Base-by-base conservation (phyloP, 2,113 vertebrate genomes). In the Solenodon paradoxus region DNA sequence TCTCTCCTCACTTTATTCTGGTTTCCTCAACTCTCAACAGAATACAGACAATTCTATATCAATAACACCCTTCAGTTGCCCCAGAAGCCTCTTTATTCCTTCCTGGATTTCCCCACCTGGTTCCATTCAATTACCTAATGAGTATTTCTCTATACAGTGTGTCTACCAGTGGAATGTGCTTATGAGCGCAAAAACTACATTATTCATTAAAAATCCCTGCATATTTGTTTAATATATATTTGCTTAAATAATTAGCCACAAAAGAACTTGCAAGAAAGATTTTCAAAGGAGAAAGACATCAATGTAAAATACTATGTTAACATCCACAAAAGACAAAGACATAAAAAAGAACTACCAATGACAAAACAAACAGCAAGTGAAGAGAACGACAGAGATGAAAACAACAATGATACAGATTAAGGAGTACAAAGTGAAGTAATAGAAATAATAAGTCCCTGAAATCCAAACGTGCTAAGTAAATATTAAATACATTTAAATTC, bases 201-300 rank as follows among this genome's bases (percentile, higher is more conserved):
- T 79, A 85, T 28, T 51, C 35, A 74, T 47, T 85, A 64, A 92
- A 92, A 94, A 64, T 45, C 20, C 42, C 28, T n/a, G 32, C 32
- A 87, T 49, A 40, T 17, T 7, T 24, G 26, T 4, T 81, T 8
- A 75, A 74, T 42, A 75, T 20, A 24, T 57, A 45, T 53, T 63
- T 74, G 68, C 28, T 66, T 51, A 82, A 81, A 40, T 38, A 35
- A 75, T 22, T 28, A 86, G 51, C 30, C 40, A 92, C 59, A 8
- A 81, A 95, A 80, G 22, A 92, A 79, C 19, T 72, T 42, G 72
- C 72, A 75, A n/a, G 28, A 47, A 95, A 51, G n/a, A 92, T n/a
- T 92, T 68, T 87, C n/a, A 92, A 81, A 74, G 38, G 74, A 66
- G 20, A 16, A 80, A 28, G 38, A 85, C 69, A 16, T 81, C 22